Base-by-base conservation (phyloP, 2,113 vertebrate genomes). In the Steatornis caripensis region DNA sequence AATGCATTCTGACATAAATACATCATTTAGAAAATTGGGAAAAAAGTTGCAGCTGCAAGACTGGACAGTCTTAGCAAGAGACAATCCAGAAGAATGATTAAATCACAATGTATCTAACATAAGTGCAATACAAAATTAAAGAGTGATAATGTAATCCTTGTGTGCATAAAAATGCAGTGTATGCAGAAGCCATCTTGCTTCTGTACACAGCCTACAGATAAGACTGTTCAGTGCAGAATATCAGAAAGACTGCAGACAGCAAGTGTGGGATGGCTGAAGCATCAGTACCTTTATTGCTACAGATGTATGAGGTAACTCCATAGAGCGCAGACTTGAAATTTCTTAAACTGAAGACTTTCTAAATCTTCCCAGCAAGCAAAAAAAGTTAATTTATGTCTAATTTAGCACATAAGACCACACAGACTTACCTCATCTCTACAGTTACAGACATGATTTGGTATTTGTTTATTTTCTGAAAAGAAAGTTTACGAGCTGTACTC, bases 131-230 rank as follows among this genome's bases (percentile, higher is more conserved):
- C 12, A 70, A 77, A 53, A 78, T 24, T 48, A 13, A 37, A 92
- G 27, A 72, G 7, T 19, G 36, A 64, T 3, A 82, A 48, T 21
- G 48, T 37, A 76, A 61, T 65, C 70, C 55, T 14, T 43, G 37
- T 36, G 39, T n/a, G 21, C 15, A 60, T 53, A 82, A 75, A 95
- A 87, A 83, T 57, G 82, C 55, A 90, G 79, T 10, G 45, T 29
- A 65, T 36, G 78, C 85, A 95, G 94, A 80, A 94, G 90, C 62
- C 85, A 93, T 91, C 85, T 85, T 82, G 75, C 87, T 48, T 84
- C 82, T 72, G 36, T 48, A 72, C 30, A 89, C 36, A 87, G 71
- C 43, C 77, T 76, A 51, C 36, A 85, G 82, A 80, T 13, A 62
- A 62, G 29, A 37, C 24, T 26, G 29, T 23, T 81, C 53, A 1